Evolutionary conservation across 2,797 vertebrate genomes (phyloP).

Genomic region (Danio jaintianensis): DNA sequence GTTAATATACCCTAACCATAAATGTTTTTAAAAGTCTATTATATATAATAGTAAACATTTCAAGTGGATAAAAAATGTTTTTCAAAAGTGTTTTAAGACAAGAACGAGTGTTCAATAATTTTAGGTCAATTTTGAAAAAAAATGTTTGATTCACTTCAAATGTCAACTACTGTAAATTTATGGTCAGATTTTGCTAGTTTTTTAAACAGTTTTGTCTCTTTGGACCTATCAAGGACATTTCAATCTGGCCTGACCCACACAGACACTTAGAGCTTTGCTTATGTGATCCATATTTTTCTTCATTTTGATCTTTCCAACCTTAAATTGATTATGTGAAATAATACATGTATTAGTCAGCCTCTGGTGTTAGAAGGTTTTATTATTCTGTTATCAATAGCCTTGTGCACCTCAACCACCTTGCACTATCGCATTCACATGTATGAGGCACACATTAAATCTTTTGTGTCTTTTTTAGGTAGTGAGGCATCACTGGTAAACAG

Average conservation of each 20-base stretch:
- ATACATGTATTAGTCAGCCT: neutral
- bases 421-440: neutral
- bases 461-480: conserved; percentile 72
- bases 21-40: no score
- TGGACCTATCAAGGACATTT: neutral
- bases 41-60: no score
- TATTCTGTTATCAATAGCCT: neutral
- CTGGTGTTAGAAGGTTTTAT: neutral
- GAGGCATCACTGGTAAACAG: conserved; percentile 81
- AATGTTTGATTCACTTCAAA: no score
- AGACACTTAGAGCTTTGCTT: neutral
- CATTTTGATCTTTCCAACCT: neutral
- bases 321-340: neutral
- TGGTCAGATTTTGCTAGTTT: neutral
- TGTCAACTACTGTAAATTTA: no score
- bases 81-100: no score
- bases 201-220: neutral
- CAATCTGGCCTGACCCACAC: neutral
- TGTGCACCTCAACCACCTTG: neutral
- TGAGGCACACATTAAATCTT: neutral
- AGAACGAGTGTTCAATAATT: no score
- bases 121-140: no score
- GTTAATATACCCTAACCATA: neutral
- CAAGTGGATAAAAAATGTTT: no score
- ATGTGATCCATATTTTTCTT: neutral